Base-by-base conservation (phyloP, 2,797 vertebrate genomes). In the Galaxias olidus region DNA sequence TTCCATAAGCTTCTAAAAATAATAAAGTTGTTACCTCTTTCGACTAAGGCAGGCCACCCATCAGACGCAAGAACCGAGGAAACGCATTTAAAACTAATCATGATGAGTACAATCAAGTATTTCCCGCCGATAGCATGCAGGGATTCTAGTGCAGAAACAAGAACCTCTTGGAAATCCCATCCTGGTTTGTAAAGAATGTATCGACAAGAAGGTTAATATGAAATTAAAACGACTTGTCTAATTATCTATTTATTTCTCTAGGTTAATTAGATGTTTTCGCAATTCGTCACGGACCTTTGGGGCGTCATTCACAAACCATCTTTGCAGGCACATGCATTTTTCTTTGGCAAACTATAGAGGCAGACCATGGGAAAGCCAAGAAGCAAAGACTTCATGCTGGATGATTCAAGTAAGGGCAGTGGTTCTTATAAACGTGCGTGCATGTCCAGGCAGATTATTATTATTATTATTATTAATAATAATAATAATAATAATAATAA, bases 31-130 rank as follows among this genome's bases (percentile, higher is more conserved):
- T 92, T 88, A 89, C 90, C 89, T 93, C 92, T 91, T 90, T 93
- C 91, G 92, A 93, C 92, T 92, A 92, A 91, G 93, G 91, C 92
- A 90, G 91, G 93, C 91, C 92, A 93, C 94, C 92, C 93, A 94
- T 92, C 93, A 92, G 91, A 92, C 93, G 93, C 93, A 93, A 94
- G 91, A 84, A 93, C 94, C 82, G 93, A 93, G 91, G 91, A 90
- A 90, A 90, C 93, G 93, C 93, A 93, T 94, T 94, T 93, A 94
- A 94, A 95, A 93, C 94, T 94, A 94, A 95, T 95, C 93, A 95
- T 91, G 93, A 92, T 92, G 92, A 95, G 94, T 95, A 94, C 94
- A 93, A 95, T 94, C 93, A 30, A 94, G 93, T 92, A 91, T 95
- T 93, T 93, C 91, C 91, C 88, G 90, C 91, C 90, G 90, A 90